Conservation (phyloP, 2,113 vertebrate genomes). For the Stictonetta naevosa region DNA sequence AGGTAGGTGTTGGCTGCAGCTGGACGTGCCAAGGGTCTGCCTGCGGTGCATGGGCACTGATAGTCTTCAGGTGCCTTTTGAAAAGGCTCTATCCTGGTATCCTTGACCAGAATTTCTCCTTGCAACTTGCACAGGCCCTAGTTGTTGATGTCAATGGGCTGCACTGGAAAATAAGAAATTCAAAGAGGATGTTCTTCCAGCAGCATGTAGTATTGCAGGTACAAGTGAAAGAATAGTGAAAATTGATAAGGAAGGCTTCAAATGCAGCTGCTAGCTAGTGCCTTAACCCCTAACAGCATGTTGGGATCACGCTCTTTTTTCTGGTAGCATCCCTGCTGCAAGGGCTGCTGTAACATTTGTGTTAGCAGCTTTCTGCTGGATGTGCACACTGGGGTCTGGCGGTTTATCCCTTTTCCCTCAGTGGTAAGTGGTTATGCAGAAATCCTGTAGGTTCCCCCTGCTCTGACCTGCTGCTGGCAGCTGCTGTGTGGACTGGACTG, state of each 20-base stretch:
- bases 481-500: slow-evolving; percentile 38
- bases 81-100: not conserved
- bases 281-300: not conserved
- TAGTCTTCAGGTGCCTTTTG: not conserved
- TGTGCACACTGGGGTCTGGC: not conserved
- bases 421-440: not conserved
- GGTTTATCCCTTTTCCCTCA: not conserved
- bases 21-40: not conserved
- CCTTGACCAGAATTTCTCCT: not conserved
- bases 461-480: slow-evolving; percentile 36
- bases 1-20: not conserved
- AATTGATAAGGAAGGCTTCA: not conserved
- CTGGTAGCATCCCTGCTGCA: slow-evolving; percentile 53
- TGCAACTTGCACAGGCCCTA: accelerated
- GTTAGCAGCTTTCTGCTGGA: slow-evolving; percentile 55
- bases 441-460: not conserved
- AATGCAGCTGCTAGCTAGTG: not conserved
- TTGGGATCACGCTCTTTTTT: slow-evolving; percentile 39
- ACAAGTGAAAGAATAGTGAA: not conserved
- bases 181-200: not conserved
- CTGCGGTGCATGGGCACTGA: not conserved
- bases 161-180: not conserved
- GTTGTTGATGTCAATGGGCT: not conserved
- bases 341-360: slow-evolving; percentile 35
- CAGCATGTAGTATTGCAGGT: not conserved